Evolutionary conservation across 2,113 vertebrate species (phyloP).

Genomic region (Megaceryle maxima): DNA sequence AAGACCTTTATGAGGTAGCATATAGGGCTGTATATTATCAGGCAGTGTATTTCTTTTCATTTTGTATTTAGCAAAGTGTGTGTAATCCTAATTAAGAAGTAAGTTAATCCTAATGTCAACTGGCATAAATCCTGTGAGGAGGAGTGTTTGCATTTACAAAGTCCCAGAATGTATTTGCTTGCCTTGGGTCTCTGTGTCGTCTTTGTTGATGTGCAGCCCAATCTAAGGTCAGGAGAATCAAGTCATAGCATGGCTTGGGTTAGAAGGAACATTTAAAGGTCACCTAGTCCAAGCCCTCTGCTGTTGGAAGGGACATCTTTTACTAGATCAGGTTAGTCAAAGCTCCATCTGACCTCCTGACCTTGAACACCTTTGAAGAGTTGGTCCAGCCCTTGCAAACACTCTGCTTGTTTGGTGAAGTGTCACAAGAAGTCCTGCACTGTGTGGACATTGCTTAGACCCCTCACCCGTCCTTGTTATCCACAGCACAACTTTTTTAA

Average conservation of each 20-base stretch:
- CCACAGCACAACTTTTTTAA: neutral
- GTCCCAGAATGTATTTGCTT: neutral
- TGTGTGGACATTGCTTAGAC: neutral
- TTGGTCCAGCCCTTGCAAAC: neutral
- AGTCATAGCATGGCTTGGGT: neutral
- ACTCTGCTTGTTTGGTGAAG: neutral
- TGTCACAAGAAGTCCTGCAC: neutral
- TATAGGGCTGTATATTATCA: neutral
- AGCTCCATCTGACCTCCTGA: neutral
- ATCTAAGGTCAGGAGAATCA: neutral
- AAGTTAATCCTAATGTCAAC: conserved; percentile 59
- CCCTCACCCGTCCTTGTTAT: neutral
- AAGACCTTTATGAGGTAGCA: neutral
- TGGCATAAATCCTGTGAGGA: conserved; percentile 44
- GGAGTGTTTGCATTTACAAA: neutral
- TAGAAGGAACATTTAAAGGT: neutral
- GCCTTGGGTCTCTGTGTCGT: neutral
- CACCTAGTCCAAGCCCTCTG: neutral
- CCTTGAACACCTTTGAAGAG: neutral
- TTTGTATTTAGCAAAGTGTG: conserved; percentile 6
- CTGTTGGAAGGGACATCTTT: neutral
- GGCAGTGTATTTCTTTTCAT: conserved; percentile 14
- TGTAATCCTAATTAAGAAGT: conserved; percentile 61
- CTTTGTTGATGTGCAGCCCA: neutral
- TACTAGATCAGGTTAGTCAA: neutral